Conservation (phyloP, 1,140 invertebrate species). For the Aphidius ervi region DNA sequence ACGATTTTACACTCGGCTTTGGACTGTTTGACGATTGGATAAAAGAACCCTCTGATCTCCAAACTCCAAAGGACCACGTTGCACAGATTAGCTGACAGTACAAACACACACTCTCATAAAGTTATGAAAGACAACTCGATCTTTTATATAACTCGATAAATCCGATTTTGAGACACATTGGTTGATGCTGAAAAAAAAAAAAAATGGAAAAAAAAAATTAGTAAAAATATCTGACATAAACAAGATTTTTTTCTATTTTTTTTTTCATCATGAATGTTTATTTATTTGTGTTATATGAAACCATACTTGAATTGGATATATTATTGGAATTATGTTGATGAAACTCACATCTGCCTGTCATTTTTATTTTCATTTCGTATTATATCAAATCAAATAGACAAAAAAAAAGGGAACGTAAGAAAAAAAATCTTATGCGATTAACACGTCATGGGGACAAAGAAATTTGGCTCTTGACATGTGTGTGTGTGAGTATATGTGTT, state of each 20-base stretch:
- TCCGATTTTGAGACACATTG: conserved; percentile 14
- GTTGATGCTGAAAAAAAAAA: background rate
- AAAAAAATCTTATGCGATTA: conserved; percentile 40
- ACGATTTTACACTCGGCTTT: background rate
- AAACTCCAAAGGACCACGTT: too few relatives aligned
- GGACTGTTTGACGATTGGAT: conserved; percentile 1
- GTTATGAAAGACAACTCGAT: too few relatives aligned
- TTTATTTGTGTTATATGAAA: conserved; percentile 17
- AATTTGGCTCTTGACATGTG: conserved; percentile 10
- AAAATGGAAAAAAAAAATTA: conserved; percentile 11
- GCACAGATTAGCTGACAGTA: too few relatives aligned
- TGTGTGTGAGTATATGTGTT: background rate
- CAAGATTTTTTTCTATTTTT: background rate
- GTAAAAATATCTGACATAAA: conserved; percentile 7
- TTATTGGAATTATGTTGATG: conserved; percentile 27
- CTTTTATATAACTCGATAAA: conserved; percentile 12
- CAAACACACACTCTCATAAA: too few relatives aligned
- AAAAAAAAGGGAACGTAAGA: background rate
- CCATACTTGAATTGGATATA: conserved; percentile 23
- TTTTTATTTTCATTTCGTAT: conserved; percentile 12
- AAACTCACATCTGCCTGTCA: conserved; percentile 21
- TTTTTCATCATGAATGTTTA: conserved; percentile 12
- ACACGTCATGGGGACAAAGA: conserved; percentile 41
- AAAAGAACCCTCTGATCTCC: background rate
- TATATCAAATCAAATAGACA: too few relatives aligned